phyloP scores from a whole-genome alignment of 2,888 invertebrate genomes.

The Sussaba pulchella region DNA sequence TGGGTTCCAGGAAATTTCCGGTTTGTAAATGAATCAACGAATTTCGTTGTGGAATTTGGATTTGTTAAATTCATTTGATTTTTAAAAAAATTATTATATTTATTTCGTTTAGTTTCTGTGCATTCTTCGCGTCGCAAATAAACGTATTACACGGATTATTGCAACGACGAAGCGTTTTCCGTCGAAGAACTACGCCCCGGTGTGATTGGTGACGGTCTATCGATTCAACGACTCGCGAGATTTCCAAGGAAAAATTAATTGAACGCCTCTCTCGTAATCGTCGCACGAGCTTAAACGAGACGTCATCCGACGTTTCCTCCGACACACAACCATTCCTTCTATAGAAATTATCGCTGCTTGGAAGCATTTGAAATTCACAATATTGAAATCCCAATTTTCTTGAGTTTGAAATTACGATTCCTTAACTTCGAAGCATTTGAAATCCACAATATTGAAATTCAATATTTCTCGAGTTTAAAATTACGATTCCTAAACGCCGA shows the following conservation, averaged over 20 bases:
- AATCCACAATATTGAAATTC: no score
- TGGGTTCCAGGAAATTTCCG: no score
- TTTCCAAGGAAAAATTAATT: constrained; percentile 45
- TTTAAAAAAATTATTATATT: no score
- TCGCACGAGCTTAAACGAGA: neutral
- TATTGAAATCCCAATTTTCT: constrained; percentile 3
- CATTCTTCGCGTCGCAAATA: no score
- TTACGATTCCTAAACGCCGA: no score
- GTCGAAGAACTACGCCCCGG: neutral
- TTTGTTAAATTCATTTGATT: no score
- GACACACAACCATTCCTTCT: neutral
- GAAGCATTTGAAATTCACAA: constrained; percentile 9
- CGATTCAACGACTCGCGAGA: constrained; percentile 30
- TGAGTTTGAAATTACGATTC: no score
- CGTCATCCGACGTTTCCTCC: neutral
- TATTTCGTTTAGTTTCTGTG: no score
- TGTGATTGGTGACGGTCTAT: constrained; percentile 31
- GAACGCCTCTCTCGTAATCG: constrained; percentile 14
- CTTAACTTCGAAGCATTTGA: no score
- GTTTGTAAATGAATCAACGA: no score
- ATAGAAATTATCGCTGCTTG: neutral
- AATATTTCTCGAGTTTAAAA: no score
- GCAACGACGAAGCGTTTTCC: neutral
- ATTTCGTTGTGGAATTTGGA: no score
- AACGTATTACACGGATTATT: constrained; percentile 21